These are phyloP conservation scores for Takifugu rubripes DNA, from an alignment of 2,797 vertebrate species.

Conservation along the genomic window DNA sequence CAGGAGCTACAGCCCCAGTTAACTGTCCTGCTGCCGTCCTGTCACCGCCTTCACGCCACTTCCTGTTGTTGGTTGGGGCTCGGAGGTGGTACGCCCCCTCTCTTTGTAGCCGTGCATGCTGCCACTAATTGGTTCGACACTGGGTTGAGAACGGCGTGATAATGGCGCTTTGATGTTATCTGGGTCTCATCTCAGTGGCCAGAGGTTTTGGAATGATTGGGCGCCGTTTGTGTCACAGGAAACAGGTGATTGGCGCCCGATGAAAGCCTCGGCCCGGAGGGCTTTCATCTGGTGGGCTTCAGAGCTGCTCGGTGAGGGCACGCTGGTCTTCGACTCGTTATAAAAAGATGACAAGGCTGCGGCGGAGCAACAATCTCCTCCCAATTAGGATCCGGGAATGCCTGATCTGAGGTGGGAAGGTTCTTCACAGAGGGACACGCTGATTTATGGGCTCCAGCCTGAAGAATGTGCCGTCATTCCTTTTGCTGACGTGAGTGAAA, in stretches of 20 bases:
- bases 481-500: constrained; percentile 8
- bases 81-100: not conserved
- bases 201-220: constrained; percentile 29
- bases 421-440: constrained; percentile 1
- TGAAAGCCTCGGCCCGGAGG: constrained; percentile 47
- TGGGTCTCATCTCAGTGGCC: constrained; percentile 58
- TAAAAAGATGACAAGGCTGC: constrained; percentile 59
- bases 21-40: constrained; percentile 51
- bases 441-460: not conserved
- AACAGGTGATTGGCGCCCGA: constrained; percentile 45
- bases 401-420: constrained; percentile 10
- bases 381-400: constrained; percentile 54
- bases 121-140: constrained; percentile 57
- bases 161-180: constrained; percentile 59
- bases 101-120: constrained; percentile 21
- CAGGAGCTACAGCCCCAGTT: constrained; percentile 56
- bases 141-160: constrained; percentile 30
- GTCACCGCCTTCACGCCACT: constrained; percentile 41
- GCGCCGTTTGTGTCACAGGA: not conserved
- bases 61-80: constrained; percentile 13
- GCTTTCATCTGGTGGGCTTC: constrained; percentile 59
- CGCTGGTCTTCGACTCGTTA: constrained; percentile 41
- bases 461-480: constrained; percentile 11
- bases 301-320: constrained; percentile 43
- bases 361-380: constrained; percentile 58